Base-by-base conservation (phyloP, 2,113 vertebrate species). In the Gopherus flavomarginatus region DNA sequence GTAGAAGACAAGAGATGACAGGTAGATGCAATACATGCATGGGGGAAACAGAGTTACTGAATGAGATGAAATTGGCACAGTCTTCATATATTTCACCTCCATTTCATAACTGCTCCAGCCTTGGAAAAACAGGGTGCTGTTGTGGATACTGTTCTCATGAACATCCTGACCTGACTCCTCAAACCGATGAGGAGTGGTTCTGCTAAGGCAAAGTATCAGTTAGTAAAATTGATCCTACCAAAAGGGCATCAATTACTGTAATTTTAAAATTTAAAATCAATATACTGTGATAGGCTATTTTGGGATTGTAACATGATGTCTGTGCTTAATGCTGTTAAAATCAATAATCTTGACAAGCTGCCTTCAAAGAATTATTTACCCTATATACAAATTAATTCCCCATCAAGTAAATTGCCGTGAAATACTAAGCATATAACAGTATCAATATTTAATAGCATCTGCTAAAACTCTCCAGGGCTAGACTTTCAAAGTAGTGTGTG, bases 381-480 rank as follows among this genome's bases (percentile, higher is more conserved):
- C 77, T 62, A 54, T 93, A 3, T 72, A 75, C 78, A 85, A 87
- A 97, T 97, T 95, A 96, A 95, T 97, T 92, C 47, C 69, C 79
- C 44, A 95, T 91, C 85, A 88, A 85, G 56, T 90, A 93, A 90
- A 81, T 82, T 95, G 50, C 53, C 27, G 78, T 16, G 54, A 49
- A 90, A 84, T 83, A 88, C 81, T 49, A 44, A 14, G 82, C 77
- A 16, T n/a, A 29, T 26, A 24, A 7, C 59, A 50, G 2, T 84
- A 89, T 95, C 82, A 97, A 94, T 90, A 85, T 85, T 97, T 97
- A 90, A 93, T 92, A 75, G 27, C 31, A 94, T 90, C 79, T 94
- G 77, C 91, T 87, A 50, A 83, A 95, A 84, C 31, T 21, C 38
- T 88, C 69, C 42, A 0, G 1, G 7, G 88, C 24, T n/a, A 42